A percentile compares a stretch with the other conserved stretches of the same genome.
These are phyloP conservation scores for Gallinago undulata DNA, from an alignment of 2,113 vertebrate species.

Conservation along the genomic window DNA sequence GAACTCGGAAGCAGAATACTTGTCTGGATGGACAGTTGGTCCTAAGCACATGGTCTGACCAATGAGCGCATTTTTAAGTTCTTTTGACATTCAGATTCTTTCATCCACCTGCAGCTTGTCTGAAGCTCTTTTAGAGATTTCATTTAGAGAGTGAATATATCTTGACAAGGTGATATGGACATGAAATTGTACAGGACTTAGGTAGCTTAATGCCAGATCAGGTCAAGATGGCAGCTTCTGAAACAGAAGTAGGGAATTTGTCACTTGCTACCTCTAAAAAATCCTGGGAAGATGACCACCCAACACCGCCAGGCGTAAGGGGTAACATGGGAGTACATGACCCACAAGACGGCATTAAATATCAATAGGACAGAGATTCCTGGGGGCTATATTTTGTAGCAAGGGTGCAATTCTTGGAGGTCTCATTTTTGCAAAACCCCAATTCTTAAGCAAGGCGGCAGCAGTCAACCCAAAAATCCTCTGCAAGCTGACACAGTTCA, in stretches of 20 bases:
- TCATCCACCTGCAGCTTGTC: background rate
- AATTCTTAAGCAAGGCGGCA: background rate
- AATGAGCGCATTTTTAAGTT: background rate
- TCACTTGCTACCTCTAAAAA: background rate
- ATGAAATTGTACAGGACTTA: background rate
- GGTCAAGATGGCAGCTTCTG: background rate
- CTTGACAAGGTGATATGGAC: background rate
- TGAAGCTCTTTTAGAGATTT: background rate
- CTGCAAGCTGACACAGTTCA: background rate
- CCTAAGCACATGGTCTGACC: background rate
- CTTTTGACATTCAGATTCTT: background rate
- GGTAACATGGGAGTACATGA: background rate
- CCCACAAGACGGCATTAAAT: background rate
- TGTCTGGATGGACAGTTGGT: background rate
- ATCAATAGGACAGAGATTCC: background rate
- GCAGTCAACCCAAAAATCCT: background rate
- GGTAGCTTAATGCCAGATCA: background rate
- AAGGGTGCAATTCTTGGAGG: background rate
- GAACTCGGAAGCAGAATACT: background rate
- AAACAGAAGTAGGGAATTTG: background rate
- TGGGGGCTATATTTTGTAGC: background rate
- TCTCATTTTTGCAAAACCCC: background rate
- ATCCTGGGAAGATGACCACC: background rate
- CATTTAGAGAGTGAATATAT: background rate
- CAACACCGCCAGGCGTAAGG: background rate